These are phyloP conservation scores for Paralichthys olivaceus DNA, from an alignment of 2,113 vertebrate species.

Conservation along the genomic window DNA sequence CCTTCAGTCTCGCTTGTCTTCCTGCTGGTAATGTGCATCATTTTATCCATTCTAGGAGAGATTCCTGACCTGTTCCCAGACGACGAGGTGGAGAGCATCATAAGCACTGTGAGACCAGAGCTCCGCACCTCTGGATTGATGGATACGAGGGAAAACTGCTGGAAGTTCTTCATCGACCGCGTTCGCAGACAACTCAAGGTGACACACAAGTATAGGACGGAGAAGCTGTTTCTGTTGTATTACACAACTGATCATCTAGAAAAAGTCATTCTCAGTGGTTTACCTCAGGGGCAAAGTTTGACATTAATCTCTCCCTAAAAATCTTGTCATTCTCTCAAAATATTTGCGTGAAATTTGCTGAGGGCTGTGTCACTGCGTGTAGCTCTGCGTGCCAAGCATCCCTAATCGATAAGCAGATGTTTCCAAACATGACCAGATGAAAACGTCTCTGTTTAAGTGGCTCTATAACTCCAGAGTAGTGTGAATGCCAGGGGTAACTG, in stretches of 20 bases:
- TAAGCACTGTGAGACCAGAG: conserved; percentile 87
- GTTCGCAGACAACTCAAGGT: conserved; percentile 93
- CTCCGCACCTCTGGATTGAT: conserved; percentile 87
- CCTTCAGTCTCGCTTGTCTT: background rate
- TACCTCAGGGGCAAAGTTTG: conserved; percentile 14
- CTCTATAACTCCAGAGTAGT: no score
- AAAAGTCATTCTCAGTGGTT: conserved; percentile 18
- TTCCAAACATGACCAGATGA: no score
- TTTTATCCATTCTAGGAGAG: conserved; percentile 85
- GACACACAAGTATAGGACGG: conserved; percentile 35
- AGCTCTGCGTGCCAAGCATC: background rate
- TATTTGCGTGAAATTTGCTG: conserved; percentile 10
- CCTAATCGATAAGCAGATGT: no score
- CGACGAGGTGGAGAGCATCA: conserved; percentile 92
- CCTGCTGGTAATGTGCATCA: background rate
- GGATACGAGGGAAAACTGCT: conserved; percentile 92
- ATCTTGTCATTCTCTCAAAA: no score
- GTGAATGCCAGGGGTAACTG: no score
- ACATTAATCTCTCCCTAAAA: conserved; percentile 52
- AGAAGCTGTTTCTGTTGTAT: conserved; percentile 2
- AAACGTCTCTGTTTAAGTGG: no score
- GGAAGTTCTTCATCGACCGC: conserved; percentile 94
- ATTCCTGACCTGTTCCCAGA: conserved; percentile 94
- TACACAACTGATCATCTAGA: conserved; percentile 35
- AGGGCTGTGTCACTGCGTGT: conserved; percentile 2